Conservation (phyloP, 2,888 invertebrate genomes). For the Lithophane leautieri region DNA sequence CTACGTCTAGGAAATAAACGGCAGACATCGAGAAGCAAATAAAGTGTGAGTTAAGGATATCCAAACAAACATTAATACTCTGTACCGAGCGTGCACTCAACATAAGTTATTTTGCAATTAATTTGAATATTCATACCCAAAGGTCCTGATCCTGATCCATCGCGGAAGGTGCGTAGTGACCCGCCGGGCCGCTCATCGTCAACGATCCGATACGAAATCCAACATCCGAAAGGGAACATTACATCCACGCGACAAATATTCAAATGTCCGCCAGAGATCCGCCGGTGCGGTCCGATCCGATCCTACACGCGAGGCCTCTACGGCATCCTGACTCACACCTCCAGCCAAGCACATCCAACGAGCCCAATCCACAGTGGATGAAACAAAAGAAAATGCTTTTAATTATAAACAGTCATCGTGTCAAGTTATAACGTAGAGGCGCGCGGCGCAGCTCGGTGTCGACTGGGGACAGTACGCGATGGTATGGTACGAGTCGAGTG, state of each 20-base stretch:
- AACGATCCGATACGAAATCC: slow-evolving; percentile 69
- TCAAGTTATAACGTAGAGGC: slow-evolving; percentile 38
- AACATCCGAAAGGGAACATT: slow-evolving; percentile 71
- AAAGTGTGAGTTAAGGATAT: slow-evolving; percentile 83
- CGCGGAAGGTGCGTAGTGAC: slow-evolving; percentile 52
- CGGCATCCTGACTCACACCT: slow-evolving; percentile 82
- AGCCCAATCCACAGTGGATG: slow-evolving; percentile 90
- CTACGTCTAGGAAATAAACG: slow-evolving; percentile 72
- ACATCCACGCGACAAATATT: slow-evolving; percentile 69
- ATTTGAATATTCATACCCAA: slow-evolving; percentile 88
- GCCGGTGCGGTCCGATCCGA: slow-evolving; percentile 77
- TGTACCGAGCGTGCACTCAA: slow-evolving; percentile 88
- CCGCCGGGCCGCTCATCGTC: slow-evolving; percentile 58
- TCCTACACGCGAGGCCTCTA: slow-evolving; percentile 74
- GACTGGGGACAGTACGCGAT: background rate
- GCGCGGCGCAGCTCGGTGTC: slow-evolving; percentile 21
- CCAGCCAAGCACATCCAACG: slow-evolving; percentile 86
- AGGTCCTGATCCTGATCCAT: slow-evolving; percentile 79
- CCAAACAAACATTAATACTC: slow-evolving; percentile 79
- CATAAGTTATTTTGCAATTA: slow-evolving; percentile 86
- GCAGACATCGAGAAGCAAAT: slow-evolving; percentile 83
- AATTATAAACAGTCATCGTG: slow-evolving; percentile 77
- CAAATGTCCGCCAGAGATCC: slow-evolving; percentile 72
- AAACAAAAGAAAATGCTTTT: slow-evolving; percentile 90
- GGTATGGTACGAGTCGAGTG: background rate